Conservation (phyloP, 2,888 invertebrate species). For the Ditylenchus weischeri region DNA sequence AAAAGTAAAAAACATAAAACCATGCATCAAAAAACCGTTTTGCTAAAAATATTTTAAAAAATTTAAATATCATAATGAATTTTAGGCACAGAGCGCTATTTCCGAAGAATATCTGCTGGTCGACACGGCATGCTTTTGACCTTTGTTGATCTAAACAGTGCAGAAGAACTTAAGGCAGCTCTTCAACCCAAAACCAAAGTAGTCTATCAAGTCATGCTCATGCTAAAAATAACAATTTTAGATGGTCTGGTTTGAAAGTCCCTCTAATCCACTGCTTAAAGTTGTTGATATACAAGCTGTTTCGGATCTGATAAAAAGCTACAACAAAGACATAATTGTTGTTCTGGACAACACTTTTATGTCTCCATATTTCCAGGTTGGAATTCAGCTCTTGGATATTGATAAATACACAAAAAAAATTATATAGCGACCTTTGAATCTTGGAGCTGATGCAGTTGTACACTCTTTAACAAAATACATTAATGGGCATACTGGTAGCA, state of each 20-base stretch:
- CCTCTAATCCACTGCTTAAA: slow-evolving; percentile 89
- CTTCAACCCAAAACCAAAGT: slow-evolving; percentile 83
- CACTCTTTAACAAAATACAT: slow-evolving; percentile 95
- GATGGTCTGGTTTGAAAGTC: slow-evolving; percentile 86
- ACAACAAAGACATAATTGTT: slow-evolving; percentile 63
- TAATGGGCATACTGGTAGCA: slow-evolving; percentile 79
- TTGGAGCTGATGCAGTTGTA: slow-evolving; percentile 84
- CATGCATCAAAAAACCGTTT: no score
- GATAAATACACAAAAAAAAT: no score
- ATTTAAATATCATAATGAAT: no score
- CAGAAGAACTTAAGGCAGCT: slow-evolving; percentile 69
- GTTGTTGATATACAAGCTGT: slow-evolving; percentile 78
- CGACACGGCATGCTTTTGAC: slow-evolving; percentile 72
- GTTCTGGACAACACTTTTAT: slow-evolving; percentile 88
- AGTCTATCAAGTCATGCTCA: not conserved
- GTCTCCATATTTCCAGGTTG: slow-evolving; percentile 55
- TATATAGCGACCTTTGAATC: slow-evolving; percentile 76
- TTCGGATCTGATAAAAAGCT: slow-evolving; percentile 60
- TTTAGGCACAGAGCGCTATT: slow-evolving; percentile 65
- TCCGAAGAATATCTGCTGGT: slow-evolving; percentile 65
- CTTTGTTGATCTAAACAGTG: slow-evolving; percentile 75
- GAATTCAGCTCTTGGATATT: no score
- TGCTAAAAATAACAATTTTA: slow-evolving; percentile 39
- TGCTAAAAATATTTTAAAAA: no score
- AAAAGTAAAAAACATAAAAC: no score